Conservation (phyloP, 2,797 vertebrate genomes). For the Chelonia mydas region DNA sequence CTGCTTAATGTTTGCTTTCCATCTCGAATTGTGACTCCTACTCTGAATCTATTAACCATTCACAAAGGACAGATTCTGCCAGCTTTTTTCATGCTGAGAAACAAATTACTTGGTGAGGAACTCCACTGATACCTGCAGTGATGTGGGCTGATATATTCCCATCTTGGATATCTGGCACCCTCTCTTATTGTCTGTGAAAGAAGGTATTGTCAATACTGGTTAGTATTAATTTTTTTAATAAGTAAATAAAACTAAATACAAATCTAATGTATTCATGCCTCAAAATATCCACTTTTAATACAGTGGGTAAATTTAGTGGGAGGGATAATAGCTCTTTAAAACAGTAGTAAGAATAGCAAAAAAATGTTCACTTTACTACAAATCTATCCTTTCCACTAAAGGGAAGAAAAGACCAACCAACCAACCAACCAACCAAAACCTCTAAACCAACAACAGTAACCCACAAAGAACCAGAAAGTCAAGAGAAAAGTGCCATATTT, state of each 20-base stretch:
- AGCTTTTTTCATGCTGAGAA: neutral
- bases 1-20: neutral
- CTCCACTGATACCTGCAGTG: neutral
- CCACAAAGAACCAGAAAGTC: no score
- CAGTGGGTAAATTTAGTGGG: neutral
- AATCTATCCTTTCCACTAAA: neutral
- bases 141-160: neutral
- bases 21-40: neutral
- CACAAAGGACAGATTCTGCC: neutral
- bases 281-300: neutral
- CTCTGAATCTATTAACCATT: neutral
- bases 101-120: neutral
- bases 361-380: neutral
- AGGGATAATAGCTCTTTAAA: neutral
- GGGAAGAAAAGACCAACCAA: neutral
- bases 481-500: neutral
- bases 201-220: neutral
- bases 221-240: neutral
- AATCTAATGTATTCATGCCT: neutral
- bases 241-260: neutral
- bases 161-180: rapidly evolving
- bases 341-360: neutral
- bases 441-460: no score
- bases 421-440: no score
- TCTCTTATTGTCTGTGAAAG: neutral